A percentile compares a stretch with the other conserved stretches of the same genome.
phyloP scores from a whole-genome alignment of 2,113 vertebrate species.

The Aptenodytes forsteri region DNA sequence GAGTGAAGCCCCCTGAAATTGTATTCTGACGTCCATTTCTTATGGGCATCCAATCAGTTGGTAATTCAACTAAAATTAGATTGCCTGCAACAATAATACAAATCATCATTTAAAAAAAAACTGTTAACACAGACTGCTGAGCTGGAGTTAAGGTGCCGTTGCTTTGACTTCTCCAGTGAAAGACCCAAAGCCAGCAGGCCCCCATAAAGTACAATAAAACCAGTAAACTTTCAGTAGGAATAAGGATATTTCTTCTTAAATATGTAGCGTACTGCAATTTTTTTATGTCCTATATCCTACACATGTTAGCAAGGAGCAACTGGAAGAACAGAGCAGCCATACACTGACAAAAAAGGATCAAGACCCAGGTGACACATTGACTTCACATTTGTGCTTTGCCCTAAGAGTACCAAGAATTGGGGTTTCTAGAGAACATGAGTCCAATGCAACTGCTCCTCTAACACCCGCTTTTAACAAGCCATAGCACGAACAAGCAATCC shows the following conservation, averaged over 20 bases:
- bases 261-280: not conserved
- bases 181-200: not conserved
- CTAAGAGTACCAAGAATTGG: not conserved
- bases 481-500: rapidly evolving
- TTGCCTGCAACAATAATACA: not conserved
- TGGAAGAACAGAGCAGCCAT: not conserved
- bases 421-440: not conserved
- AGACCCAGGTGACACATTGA: not conserved
- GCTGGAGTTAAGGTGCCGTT: not conserved
- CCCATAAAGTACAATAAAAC: not conserved
- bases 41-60: not conserved
- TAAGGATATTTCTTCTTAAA: not conserved
- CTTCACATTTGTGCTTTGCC: not conserved
- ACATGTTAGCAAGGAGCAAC: not conserved
- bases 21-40: not conserved
- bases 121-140: not conserved
- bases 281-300: not conserved
- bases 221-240: not conserved
- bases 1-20: not conserved
- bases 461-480: not conserved
- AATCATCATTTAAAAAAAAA: not conserved
- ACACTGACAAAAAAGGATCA: not conserved
- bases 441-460: not conserved
- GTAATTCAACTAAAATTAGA: not conserved
- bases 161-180: not conserved